Base-by-base conservation (phyloP, 2,113 vertebrate species). In the Burhinus oedicnemus region DNA sequence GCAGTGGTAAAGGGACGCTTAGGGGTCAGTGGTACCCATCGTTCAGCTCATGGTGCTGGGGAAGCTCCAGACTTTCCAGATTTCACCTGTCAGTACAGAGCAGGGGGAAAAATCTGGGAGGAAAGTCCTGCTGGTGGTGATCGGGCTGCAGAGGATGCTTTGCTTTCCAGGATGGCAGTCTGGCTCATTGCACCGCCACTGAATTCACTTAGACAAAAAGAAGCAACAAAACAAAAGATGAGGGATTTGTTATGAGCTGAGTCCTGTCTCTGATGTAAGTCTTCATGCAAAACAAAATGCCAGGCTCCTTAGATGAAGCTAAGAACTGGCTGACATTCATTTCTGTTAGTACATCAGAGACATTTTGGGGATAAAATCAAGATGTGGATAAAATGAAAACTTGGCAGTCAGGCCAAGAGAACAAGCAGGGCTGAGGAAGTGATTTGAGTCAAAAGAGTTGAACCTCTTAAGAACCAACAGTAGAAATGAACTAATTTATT, bases 21-120 rank as follows among this genome's bases (percentile, higher is more conserved):
- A 13, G 8, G 1, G 5, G 6, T 30, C n/a, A 60, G 42, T 17
- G 26, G 27, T 12, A 40, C 3, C n/a, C 11, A 0, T 51, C 10
- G 23, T 60, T 79, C 66, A 40, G 11, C 5, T 64, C 17, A 40
- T 8, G 52, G 42, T 45, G 19, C 66, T 83, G n/a, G 82, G 66
- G 38, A 64, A 74, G 15, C 9, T 74, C 15, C 26, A 1, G 1
- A 12, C 32, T 87, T 92, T 76, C 20, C 32, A 42, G 54, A 65
- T 69, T 78, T 88, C 32, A 60, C n/a, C 29, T 47, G 6, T 49
- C 25, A 49, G 15, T 72, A 7, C 19, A 78, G 42, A 93, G 16
- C 6, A 83, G 5, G 5, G 7, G 3, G 15, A 7, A 93, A 55
- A 65, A 2, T 55, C 17, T 74, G 75, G 18, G 21, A 60, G 4